A percentile compares a stretch with the other conserved stretches of the same genome.
phyloP scores from a whole-genome alignment of 2,113 vertebrate species.

The Puntigrus tetrazona region DNA sequence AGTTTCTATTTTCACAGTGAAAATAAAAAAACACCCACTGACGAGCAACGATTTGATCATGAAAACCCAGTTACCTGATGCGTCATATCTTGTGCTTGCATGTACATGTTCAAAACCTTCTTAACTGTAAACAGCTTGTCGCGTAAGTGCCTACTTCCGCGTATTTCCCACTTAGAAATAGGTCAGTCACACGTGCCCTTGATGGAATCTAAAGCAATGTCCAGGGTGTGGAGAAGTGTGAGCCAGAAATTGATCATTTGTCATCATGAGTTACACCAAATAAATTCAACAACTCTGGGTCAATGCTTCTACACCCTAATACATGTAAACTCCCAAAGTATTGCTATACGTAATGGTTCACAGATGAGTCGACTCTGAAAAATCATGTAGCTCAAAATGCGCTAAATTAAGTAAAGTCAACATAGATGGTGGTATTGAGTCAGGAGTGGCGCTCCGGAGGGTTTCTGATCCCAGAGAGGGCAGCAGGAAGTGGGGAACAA shows the following conservation, averaged over 20 bases:
- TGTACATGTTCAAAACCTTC: slow-evolving; percentile 2
- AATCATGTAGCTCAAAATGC: background rate
- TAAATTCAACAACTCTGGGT: background rate
- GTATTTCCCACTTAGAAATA: background rate
- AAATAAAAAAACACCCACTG: background rate
- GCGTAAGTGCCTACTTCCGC: background rate
- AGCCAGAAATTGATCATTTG: background rate
- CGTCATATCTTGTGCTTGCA: slow-evolving; percentile 2
- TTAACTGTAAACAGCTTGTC: slow-evolving; percentile 10
- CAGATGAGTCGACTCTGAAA: background rate
- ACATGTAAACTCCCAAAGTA: slow-evolving; percentile 2
- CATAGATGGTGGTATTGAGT: slow-evolving; percentile 26
- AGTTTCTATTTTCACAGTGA: background rate
- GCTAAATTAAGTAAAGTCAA: slow-evolving; percentile 25
- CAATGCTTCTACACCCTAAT: slow-evolving; percentile 6
- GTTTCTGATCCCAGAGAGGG: slow-evolving; percentile 63
- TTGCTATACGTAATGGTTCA: slow-evolving; percentile 16
- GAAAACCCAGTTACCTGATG: background rate
- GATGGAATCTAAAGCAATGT: slow-evolving; percentile 20
- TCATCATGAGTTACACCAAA: background rate
- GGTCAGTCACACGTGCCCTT: background rate
- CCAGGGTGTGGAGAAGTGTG: slow-evolving; percentile 28
- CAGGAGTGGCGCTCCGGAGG: slow-evolving; percentile 41
- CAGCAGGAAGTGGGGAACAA: slow-evolving; percentile 73
- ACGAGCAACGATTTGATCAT: background rate